Evolutionary conservation across 2,797 vertebrate species (phyloP).

Genomic region (Hipposideros larvatus): DNA sequence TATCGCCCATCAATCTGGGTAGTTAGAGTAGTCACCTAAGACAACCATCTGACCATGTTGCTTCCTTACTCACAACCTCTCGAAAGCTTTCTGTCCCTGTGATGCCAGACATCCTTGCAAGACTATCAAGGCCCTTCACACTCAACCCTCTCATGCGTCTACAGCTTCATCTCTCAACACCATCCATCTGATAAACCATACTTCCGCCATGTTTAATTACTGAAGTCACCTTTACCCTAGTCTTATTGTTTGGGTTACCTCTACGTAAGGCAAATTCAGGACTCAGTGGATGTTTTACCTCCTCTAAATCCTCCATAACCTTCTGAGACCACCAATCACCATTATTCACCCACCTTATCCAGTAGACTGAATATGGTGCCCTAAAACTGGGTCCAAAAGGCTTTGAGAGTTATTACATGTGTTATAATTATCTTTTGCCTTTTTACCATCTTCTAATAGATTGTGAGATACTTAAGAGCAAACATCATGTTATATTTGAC

Average conservation of each 20-base stretch:
- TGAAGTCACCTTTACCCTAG: background rate
- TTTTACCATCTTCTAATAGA: background rate
- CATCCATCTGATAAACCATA: background rate
- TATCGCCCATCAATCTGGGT: background rate
- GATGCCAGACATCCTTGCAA: background rate
- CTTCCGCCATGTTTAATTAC: background rate
- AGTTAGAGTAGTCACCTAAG: background rate
- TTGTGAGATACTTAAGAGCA: background rate
- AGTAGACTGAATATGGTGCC: background rate
- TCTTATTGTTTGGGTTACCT: background rate
- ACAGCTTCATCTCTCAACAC: too few relatives aligned
- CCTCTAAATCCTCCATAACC: background rate
- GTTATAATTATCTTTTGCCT: background rate
- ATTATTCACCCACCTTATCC: background rate
- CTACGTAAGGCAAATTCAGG: background rate
- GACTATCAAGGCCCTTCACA: background rate
- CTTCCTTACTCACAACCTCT: background rate
- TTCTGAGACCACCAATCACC: background rate
- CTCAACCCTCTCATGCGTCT: fast-evolving
- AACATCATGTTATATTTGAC: background rate
- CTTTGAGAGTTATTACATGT: background rate
- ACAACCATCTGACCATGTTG: background rate
- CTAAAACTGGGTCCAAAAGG: fast-evolving
- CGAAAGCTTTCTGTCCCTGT: background rate
- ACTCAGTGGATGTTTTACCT: background rate